A percentile compares a stretch with the other conserved stretches of the same genome.
These are phyloP conservation scores for Melinopterus prodromus DNA, from an alignment of 2,888 invertebrate genomes.

Conservation along the genomic window DNA sequence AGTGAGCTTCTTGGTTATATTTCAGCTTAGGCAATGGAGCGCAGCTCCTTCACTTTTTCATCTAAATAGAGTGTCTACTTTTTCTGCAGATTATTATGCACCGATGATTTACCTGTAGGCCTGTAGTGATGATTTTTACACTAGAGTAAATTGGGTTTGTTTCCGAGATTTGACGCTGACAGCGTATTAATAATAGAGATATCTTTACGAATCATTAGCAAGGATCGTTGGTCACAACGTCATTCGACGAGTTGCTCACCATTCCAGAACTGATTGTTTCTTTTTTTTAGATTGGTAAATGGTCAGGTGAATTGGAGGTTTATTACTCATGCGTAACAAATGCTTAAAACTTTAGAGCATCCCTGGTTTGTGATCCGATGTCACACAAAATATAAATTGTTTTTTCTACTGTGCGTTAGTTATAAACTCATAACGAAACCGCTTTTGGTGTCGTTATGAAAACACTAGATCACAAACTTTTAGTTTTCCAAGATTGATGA, in stretches of 20 bases:
- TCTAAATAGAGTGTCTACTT: no score
- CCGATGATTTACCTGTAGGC: background rate
- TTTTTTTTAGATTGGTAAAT: background rate
- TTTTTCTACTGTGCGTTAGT: no score
- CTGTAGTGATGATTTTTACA: background rate
- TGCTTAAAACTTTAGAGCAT: background rate
- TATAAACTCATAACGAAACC: no score
- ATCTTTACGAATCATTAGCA: slow-evolving; percentile 4
- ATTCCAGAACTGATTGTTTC: background rate
- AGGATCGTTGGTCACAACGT: background rate
- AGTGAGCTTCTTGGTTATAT: no score
- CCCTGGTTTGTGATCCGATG: no score
- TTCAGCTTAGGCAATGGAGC: no score
- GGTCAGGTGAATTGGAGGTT: background rate
- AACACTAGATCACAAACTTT: no score
- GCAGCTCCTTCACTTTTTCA: no score
- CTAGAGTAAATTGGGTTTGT: background rate
- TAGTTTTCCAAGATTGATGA: no score
- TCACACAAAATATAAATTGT: no score
- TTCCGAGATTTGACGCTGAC: background rate
- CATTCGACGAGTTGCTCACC: background rate
- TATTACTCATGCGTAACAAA: background rate
- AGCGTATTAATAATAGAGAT: background rate
- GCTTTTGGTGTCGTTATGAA: no score
- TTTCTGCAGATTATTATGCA: no score